Conservation (phyloP, 1,140 invertebrate species). For the Drosophila kikkawai region DNA sequence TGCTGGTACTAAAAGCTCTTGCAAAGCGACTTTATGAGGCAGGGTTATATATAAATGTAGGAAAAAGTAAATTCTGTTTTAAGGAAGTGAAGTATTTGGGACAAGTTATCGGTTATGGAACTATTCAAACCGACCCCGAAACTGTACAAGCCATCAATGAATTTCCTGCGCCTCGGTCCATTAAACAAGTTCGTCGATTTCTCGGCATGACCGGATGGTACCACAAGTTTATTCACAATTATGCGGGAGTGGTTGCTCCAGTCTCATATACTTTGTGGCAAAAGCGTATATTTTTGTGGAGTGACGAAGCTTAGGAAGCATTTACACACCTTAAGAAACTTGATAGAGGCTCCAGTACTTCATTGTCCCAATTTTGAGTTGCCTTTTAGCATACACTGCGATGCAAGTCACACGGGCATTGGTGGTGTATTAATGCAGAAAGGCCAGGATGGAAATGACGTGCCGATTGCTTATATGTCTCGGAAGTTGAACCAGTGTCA, state of each 20-base stretch:
- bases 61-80: not conserved
- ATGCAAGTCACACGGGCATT: slow-evolving; percentile 5
- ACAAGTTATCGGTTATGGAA: not conserved
- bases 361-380: not conserved
- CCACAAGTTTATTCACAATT: slow-evolving; percentile 14
- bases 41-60: not conserved
- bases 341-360: not conserved
- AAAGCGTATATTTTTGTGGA: no score
- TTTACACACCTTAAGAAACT: not conserved
- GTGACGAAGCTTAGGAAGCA: not conserved
- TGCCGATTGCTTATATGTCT: not conserved
- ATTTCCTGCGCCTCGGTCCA: not conserved
- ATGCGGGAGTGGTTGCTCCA: slow-evolving; percentile 6
- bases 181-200: slow-evolving; percentile 13
- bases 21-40: not conserved
- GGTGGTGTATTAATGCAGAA: not conserved
- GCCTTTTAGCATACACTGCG: slow-evolving; percentile 2
- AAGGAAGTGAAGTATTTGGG: not conserved
- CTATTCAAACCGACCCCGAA: not conserved
- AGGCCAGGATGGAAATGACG: no score
- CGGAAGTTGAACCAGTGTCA: not conserved
- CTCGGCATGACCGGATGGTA: slow-evolving; percentile 12
- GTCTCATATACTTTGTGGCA: not conserved
- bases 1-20: not conserved
- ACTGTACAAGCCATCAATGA: not conserved